phyloP scores from a whole-genome alignment of 2,888 invertebrate genomes.

The Amaurobius ferox region DNA sequence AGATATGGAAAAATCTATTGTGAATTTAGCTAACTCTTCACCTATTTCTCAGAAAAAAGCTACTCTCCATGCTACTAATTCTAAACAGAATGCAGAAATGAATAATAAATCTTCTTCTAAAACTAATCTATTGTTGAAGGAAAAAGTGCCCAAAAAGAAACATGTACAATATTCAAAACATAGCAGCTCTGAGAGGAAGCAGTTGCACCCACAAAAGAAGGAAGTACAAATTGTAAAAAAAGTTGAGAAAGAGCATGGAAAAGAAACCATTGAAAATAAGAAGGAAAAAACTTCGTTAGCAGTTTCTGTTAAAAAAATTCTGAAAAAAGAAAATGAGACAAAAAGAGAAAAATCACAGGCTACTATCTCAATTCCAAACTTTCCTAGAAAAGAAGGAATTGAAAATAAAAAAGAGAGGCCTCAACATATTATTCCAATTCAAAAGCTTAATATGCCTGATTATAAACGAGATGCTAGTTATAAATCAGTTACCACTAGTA shows the following conservation, averaged over 20 bases:
- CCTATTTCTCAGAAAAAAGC: not conserved
- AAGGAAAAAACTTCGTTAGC: not conserved
- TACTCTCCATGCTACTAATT: too few species aligned
- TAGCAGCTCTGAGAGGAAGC: not conserved
- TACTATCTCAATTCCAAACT: not conserved
- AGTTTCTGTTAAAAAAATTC: not conserved
- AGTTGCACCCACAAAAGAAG: slow-evolving; percentile 7
- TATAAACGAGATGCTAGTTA: slow-evolving; percentile 49
- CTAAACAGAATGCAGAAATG: slow-evolving; percentile 4
- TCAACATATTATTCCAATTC: slow-evolving; percentile 12
- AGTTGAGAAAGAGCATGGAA: not conserved
- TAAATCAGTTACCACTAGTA: slow-evolving; percentile 62
- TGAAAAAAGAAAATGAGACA: not conserved
- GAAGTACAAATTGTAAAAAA: not conserved
- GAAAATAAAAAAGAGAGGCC: slow-evolving; percentile 26
- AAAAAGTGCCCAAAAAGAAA: slow-evolving; percentile 36
- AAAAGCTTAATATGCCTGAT: slow-evolving; percentile 34
- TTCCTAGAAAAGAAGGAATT: not conserved
- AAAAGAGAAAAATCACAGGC: not conserved
- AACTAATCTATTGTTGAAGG: slow-evolving; percentile 22
- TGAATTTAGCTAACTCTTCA: slow-evolving; percentile 13
- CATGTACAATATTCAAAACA: not conserved
- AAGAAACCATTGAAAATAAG: not conserved
- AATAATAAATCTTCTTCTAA: slow-evolving; percentile 3
- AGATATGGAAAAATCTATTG: slow-evolving; percentile 52